Evolutionary conservation across 2,113 vertebrate genomes (phyloP).

Genomic region (Electrona antarctica): DNA sequence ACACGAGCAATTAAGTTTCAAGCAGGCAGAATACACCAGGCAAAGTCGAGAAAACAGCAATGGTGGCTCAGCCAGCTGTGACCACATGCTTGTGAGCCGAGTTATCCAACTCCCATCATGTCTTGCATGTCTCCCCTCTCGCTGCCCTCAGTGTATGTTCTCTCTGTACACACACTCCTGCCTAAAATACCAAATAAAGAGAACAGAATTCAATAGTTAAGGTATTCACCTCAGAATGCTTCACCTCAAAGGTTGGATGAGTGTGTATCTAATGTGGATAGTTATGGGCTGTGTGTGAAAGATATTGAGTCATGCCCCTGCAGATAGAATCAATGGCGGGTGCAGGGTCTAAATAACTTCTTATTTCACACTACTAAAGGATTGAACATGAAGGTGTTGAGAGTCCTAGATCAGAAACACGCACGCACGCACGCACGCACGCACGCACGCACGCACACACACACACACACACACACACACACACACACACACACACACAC

Average conservation of each 20-base stretch:
- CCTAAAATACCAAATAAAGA: background rate
- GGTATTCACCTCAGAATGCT: background rate
- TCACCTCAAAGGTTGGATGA: background rate
- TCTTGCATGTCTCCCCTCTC: too few relatives aligned
- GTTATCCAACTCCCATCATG: too few relatives aligned
- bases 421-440: background rate
- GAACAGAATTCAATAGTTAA: background rate
- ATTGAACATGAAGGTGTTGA: background rate
- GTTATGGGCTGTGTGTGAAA: background rate
- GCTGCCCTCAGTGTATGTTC: too few relatives aligned
- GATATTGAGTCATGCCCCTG: background rate
- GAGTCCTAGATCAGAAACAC: background rate
- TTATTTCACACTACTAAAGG: conserved; percentile 27
- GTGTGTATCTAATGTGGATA: conserved; percentile 26
- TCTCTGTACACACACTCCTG: too few relatives aligned
- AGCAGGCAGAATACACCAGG: background rate
- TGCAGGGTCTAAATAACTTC: background rate
- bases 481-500: conserved; percentile 1
- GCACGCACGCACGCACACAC: background rate
- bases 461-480: background rate
- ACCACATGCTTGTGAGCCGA: too few relatives aligned
- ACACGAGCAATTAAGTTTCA: background rate
- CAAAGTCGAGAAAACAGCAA: background rate
- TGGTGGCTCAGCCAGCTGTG: background rate
- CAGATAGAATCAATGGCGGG: conserved; percentile 23